These are phyloP conservation scores for Hemiprocne comata DNA, from an alignment of 2,113 vertebrate species.

Conservation along the genomic window DNA sequence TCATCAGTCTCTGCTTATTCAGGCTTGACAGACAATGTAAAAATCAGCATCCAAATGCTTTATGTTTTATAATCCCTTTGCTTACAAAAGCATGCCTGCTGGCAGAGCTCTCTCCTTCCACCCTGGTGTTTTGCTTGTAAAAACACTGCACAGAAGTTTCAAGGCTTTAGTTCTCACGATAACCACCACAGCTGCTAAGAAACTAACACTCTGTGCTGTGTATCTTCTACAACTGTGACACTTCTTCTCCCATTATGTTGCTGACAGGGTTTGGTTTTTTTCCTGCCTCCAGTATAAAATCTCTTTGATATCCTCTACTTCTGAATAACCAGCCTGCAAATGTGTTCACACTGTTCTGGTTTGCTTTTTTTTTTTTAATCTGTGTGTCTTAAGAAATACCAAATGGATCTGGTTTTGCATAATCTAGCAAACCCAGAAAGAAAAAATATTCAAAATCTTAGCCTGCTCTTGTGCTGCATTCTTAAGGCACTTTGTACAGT, in stretches of 20 bases:
- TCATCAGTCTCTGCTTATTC: neutral
- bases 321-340: neutral
- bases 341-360: accelerated
- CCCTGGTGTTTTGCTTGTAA: neutral
- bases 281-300: neutral
- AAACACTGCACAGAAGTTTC: slow-evolving; percentile 32
- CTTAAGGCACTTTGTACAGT: neutral
- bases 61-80: slow-evolving; percentile 10
- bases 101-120: slow-evolving; percentile 11
- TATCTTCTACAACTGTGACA: neutral
- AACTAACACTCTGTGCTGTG: neutral
- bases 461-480: neutral
- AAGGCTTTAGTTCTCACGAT: neutral
- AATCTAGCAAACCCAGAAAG: neutral
- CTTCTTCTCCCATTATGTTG: neutral
- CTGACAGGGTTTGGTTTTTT: neutral
- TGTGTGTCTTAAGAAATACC: accelerated
- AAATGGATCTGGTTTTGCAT: neutral
- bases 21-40: slow-evolving; percentile 21
- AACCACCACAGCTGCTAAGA: slow-evolving; percentile 7
- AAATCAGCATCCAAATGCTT: neutral
- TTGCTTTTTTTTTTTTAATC: neutral
- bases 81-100: neutral
- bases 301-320: neutral
- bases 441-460: neutral